These are phyloP conservation scores for Drosophila nr. medialis DNA, from an alignment of 2,888 invertebrate species.

Conservation along the genomic window DNA sequence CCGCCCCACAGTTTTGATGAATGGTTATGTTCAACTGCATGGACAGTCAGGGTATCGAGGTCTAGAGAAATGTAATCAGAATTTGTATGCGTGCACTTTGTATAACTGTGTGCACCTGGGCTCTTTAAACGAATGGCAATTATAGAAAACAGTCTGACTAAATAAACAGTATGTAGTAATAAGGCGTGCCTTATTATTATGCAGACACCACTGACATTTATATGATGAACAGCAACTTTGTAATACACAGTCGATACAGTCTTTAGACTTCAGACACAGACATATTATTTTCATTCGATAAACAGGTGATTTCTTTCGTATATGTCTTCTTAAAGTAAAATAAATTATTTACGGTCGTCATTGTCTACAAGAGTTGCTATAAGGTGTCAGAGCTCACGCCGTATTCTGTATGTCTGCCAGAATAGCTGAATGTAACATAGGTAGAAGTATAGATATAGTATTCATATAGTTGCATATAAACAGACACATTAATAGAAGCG, in stretches of 20 bases:
- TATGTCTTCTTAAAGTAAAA: not conserved
- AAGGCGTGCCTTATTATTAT: slow-evolving; percentile 8
- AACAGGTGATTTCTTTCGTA: not conserved
- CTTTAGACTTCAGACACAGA: not conserved
- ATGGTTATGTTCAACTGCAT: slow-evolving; percentile 37
- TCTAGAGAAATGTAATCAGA: slow-evolving; percentile 31
- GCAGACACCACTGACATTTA: slow-evolving; percentile 20
- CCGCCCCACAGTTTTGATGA: slow-evolving; percentile 54
- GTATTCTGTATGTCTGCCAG: not conserved
- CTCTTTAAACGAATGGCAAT: slow-evolving; percentile 24
- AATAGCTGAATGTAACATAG: too few species aligned
- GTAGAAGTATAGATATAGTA: too few species aligned
- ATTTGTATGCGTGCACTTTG: slow-evolving; percentile 3
- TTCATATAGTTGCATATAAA: too few species aligned
- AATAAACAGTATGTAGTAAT: slow-evolving; percentile 17
- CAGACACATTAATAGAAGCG: not conserved
- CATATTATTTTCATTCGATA: not conserved
- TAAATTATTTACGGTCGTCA: not conserved
- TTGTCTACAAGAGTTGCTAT: not conserved
- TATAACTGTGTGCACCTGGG: not conserved
- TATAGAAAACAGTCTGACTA: slow-evolving; percentile 30
- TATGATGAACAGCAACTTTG: slow-evolving; percentile 21
- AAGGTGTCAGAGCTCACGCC: not conserved
- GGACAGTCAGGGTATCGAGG: slow-evolving; percentile 24
- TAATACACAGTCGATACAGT: not conserved